These are phyloP conservation scores for Phalloptychus januarius DNA, from an alignment of 2,797 vertebrate genomes.

Conservation along the genomic window DNA sequence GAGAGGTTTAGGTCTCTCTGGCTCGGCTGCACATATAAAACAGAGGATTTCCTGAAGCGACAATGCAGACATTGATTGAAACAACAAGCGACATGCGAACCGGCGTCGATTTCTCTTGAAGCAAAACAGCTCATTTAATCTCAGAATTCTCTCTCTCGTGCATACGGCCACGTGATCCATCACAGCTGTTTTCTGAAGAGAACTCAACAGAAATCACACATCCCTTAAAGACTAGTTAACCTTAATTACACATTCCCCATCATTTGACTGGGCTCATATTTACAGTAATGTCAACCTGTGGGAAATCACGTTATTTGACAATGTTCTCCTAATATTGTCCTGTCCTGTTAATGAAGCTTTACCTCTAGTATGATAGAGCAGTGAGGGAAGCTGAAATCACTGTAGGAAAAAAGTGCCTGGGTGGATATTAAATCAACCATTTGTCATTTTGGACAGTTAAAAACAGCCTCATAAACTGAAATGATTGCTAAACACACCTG, in stretches of 20 bases:
- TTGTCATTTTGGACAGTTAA: background rate
- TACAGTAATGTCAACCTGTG: background rate
- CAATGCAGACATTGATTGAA: slow-evolving; percentile 20
- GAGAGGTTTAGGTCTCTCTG: background rate
- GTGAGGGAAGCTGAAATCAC: background rate
- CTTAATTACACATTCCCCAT: background rate
- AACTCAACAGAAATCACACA: background rate
- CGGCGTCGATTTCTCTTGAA: slow-evolving; percentile 7
- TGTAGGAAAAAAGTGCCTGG: background rate
- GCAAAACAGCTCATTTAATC: slow-evolving; percentile 38
- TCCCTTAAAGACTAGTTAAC: background rate
- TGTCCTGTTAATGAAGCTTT: background rate
- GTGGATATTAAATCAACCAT: background rate
- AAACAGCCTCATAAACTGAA: background rate
- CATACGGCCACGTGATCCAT: background rate
- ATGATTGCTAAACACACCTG: background rate
- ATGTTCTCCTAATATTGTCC: background rate
- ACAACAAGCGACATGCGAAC: slow-evolving; percentile 14
- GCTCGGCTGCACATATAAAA: background rate
- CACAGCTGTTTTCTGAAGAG: background rate
- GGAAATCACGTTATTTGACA: background rate
- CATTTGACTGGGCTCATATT: background rate
- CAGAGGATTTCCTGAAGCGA: background rate
- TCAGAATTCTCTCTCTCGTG: background rate
- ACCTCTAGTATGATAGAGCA: background rate